Percentiles rank a stretch among this genome's conserved stretches.
Evolutionary conservation across 2,888 invertebrate genomes (phyloP).

Genomic region (Meloe dianella): DNA sequence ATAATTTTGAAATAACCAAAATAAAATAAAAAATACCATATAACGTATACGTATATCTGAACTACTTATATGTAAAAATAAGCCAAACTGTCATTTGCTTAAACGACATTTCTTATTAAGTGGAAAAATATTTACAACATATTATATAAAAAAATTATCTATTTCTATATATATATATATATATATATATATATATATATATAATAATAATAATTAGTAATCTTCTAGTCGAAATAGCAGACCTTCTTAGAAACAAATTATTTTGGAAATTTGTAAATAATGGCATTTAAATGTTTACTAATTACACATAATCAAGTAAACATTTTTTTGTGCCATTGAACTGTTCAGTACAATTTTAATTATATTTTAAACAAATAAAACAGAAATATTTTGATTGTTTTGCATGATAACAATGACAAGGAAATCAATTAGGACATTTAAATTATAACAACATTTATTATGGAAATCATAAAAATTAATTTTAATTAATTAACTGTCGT

Average conservation of each 20-base stretch:
- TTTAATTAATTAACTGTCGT: no score
- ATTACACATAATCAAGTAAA: conserved; percentile 1
- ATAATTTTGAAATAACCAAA: no score
- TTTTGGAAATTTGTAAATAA: conserved; percentile 10
- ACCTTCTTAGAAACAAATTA: conserved; percentile 12
- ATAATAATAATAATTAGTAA: no score
- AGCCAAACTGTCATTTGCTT: background rate
- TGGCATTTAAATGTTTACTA: conserved; percentile 14
- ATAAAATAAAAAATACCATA: no score
- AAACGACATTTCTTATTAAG: background rate
- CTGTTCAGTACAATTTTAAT: conserved; percentile 6
- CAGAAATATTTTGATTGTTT: conserved; percentile 1
- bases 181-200: no score
- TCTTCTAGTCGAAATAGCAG: background rate
- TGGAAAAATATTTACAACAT: no score
- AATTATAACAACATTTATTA: background rate
- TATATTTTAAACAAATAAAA: background rate
- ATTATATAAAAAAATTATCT: background rate
- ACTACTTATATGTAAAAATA: conserved; percentile 17
- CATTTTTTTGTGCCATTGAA: conserved; percentile 18
- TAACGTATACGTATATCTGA: no score
- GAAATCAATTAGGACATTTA: background rate
- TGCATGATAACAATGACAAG: background rate
- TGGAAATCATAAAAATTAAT: no score
- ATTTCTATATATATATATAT: no score